A percentile compares a stretch with the other conserved stretches of the same genome.
Conservation (phyloP, 2,113 vertebrate species). For the Tinamus guttatus region DNA sequence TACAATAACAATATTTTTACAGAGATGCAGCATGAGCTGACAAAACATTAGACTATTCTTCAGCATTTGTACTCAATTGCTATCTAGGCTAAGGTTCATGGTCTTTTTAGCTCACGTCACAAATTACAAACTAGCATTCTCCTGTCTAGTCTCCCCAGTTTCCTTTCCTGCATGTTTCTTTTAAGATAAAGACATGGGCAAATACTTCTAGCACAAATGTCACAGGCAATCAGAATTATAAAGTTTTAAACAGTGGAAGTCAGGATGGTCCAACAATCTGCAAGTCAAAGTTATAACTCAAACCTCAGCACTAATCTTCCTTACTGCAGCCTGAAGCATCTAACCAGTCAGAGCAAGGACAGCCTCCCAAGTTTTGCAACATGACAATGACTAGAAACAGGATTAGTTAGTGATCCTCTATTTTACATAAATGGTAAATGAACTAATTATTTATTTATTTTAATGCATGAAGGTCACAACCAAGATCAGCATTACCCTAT, state of each 20-base stretch:
- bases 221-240: neutral
- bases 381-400: neutral
- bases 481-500: neutral
- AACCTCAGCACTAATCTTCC: neutral
- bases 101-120: neutral
- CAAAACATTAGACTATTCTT: neutral
- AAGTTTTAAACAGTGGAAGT: neutral
- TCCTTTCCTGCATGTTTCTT: neutral
- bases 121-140: neutral
- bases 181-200: neutral
- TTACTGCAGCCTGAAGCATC: neutral
- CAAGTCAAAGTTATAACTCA: neutral
- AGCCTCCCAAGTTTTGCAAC: neutral
- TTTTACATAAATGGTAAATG: neutral
- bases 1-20: neutral
- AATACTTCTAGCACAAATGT: neutral
- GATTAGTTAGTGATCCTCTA: neutral
- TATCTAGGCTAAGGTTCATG: neutral
- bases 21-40: neutral
- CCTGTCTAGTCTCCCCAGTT: neutral
- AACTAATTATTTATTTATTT: neutral
- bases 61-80: neutral
- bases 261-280: neutral
- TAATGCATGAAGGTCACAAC: neutral
- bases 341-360: neutral